Conservation (phyloP, 2,797 vertebrate genomes). For the Oryzias sinensis region DNA sequence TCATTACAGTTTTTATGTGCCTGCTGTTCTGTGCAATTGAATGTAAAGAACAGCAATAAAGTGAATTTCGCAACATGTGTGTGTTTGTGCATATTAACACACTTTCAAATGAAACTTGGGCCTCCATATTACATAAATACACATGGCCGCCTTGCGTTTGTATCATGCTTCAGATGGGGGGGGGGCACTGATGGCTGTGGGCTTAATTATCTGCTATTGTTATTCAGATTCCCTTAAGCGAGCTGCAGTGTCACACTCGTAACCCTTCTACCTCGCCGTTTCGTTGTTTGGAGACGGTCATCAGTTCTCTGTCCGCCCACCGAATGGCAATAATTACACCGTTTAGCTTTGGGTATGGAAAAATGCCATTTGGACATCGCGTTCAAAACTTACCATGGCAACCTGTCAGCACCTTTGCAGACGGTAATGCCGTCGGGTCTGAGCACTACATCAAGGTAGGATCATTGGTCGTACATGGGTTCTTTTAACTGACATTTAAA, state of each 20-base stretch:
- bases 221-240: constrained; percentile 75
- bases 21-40: constrained; percentile 33
- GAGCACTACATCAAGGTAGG: constrained; percentile 18
- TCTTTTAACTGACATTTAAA: neutral
- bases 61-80: neutral
- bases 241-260: constrained; percentile 67
- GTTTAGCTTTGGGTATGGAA: constrained; percentile 68
- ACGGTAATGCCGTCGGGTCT: constrained; percentile 35
- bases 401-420: constrained; percentile 66
- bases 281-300: constrained; percentile 47
- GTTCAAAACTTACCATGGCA: constrained; percentile 69
- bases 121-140: constrained; percentile 5
- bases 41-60: constrained; percentile 28
- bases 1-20: constrained; percentile 39
- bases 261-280: constrained; percentile 67
- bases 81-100: constrained; percentile 9
- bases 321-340: constrained; percentile 75
- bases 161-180: constrained; percentile 37
- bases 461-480: constrained; percentile 6
- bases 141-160: constrained; percentile 16
- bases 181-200: constrained; percentile 56
- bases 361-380: constrained; percentile 47
- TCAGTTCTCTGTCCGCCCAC: constrained; percentile 65
- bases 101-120: constrained; percentile 13
- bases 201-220: constrained; percentile 79